Evolutionary conservation across 2,888 invertebrate genomes (phyloP).

Genomic region (Nomada goodeniana): DNA sequence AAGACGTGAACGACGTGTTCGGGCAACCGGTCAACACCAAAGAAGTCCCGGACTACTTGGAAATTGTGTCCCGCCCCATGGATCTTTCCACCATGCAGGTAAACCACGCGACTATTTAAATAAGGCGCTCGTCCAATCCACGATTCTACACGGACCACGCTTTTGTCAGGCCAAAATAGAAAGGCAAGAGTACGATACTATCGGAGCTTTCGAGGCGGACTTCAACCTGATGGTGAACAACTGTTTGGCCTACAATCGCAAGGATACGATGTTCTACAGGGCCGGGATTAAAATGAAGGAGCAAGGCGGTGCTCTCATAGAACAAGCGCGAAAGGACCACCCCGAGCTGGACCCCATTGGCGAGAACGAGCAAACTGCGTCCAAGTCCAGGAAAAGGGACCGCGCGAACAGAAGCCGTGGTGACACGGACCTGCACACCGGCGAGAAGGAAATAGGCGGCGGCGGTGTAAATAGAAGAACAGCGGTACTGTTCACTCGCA

Average conservation of each 20-base stretch:
- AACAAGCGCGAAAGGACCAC: constrained; percentile 90
- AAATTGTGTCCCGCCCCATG: constrained; percentile 94
- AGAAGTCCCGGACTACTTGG: constrained; percentile 96
- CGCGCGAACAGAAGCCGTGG: constrained; percentile 77
- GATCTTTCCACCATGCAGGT: constrained; percentile 94
- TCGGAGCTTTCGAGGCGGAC: constrained; percentile 94
- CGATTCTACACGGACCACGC: not conserved
- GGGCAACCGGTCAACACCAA: constrained; percentile 95
- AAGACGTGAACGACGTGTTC: constrained; percentile 95
- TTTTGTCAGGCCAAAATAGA: constrained; percentile 87
- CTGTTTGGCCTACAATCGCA: constrained; percentile 97
- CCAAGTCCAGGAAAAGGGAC: constrained; percentile 80
- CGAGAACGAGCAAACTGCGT: constrained; percentile 59
- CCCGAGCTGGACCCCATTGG: constrained; percentile 78
- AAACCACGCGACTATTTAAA: constrained; percentile 8
- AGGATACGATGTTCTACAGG: constrained; percentile 97
- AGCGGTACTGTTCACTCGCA: constrained; percentile 91
- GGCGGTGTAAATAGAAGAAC: constrained; percentile 89
- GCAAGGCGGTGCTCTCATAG: constrained; percentile 92
- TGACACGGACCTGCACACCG: constrained; percentile 76
- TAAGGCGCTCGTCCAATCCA: not conserved
- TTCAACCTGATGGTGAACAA: constrained; percentile 98
- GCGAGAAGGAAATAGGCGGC: constrained; percentile 75
- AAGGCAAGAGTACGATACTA: constrained; percentile 87
- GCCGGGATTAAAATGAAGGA: constrained; percentile 96